Conservation (phyloP, 2,113 vertebrate species). For the Lophura nycthemera region DNA sequence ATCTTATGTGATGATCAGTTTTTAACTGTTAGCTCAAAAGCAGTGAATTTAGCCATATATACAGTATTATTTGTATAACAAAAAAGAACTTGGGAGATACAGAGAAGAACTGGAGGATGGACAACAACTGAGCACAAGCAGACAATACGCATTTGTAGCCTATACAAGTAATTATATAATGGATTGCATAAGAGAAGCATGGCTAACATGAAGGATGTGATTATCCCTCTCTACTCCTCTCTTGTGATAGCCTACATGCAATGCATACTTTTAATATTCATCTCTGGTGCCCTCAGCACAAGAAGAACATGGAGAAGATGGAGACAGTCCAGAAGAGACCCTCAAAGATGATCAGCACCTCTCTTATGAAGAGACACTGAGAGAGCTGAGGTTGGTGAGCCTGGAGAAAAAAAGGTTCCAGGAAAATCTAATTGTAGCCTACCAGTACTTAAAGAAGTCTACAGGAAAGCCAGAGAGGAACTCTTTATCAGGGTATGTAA, state of each 20-base stretch:
- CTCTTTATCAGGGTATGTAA: neutral
- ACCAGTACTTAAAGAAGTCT: neutral
- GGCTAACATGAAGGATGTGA: neutral
- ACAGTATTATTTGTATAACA: neutral
- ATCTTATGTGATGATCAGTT: neutral
- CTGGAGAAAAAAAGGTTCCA: neutral
- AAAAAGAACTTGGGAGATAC: neutral
- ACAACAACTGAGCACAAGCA: neutral
- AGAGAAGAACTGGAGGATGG: neutral
- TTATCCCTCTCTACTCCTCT: neutral
- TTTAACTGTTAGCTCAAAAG: neutral
- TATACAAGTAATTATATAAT: neutral
- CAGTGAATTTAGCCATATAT: neutral
- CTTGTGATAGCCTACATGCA: neutral
- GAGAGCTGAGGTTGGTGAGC: neutral
- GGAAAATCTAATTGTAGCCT: neutral
- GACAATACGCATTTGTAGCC: neutral
- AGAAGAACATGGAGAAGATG: neutral
- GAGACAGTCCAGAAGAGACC: neutral
- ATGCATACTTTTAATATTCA: neutral
- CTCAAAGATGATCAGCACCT: neutral
- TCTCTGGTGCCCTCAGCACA: neutral
- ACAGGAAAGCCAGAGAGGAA: neutral
- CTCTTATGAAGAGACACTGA: neutral
- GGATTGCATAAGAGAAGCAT: neutral